Conservation (phyloP, 2,113 vertebrate genomes). For the Leuciscus idus region DNA sequence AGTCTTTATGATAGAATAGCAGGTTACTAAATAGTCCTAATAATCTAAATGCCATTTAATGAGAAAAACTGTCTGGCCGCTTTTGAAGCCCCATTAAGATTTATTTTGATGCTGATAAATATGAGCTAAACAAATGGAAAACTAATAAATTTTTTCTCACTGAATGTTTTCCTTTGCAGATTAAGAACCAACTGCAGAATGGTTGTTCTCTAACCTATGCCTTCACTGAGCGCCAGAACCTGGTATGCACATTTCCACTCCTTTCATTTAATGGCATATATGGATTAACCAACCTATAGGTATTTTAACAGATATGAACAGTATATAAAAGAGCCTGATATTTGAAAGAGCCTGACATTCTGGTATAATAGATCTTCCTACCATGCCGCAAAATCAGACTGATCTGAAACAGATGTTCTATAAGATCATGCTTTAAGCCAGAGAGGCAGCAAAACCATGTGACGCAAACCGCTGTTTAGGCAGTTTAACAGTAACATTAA, state of each 20-base stretch:
- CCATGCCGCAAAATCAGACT: neutral
- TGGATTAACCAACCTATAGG: neutral
- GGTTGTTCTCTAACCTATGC: constrained; percentile 62
- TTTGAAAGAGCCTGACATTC: neutral
- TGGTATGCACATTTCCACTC: constrained; percentile 56
- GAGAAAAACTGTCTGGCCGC: neutral
- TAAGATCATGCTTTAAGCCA: neutral
- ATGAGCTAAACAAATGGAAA: neutral
- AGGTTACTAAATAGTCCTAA: neutral
- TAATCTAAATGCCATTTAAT: neutral
- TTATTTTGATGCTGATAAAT: neutral
- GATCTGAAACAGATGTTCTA: constrained; percentile 13
- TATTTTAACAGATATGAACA: neutral
- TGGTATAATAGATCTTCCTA: constrained; percentile 2
- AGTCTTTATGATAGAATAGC: neutral
- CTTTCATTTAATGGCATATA: neutral
- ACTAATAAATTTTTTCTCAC: neutral
- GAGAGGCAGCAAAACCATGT: neutral
- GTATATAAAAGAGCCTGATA: neutral
- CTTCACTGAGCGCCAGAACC: constrained; percentile 59
- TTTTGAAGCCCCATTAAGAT: neutral
- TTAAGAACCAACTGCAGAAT: constrained; percentile 66
- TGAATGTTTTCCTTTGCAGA: constrained; percentile 55
- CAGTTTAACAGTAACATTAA: neutral
- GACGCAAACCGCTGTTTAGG: neutral